Evolutionary conservation across 1,140 invertebrate genomes (phyloP), one percentile per base, ranked within the genome.

Genomic region (Battus philenor): DNA sequence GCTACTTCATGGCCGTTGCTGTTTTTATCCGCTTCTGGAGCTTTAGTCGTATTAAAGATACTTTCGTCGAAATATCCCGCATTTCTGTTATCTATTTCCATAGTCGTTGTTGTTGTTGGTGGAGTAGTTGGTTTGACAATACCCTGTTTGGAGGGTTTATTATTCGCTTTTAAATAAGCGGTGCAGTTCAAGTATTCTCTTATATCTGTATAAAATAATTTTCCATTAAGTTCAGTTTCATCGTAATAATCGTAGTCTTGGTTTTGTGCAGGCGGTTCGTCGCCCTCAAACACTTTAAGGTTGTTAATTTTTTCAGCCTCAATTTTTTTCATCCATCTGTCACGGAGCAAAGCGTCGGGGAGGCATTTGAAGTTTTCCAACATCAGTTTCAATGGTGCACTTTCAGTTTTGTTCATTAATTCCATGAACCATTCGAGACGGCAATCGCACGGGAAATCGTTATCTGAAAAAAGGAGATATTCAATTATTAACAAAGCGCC

Each of bases 241-340:
- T 85, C 81, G 32, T 85, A 85, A 50, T 81, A 85, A 54, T 85
- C 81, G 17, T 81, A 76, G 10, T 80, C 78, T 5, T 30, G 30
- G 27, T 50, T 54, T 38, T 55, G 53, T 13, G 12, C 51, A 39
- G 54, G 43, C 4, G 46, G 16, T 41, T 55, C 67, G 17, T 63
- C 61, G 1, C 64, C 66, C 12, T 62, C 53, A 12, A 50, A 31
- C 4, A 53, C 50, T 33, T 50, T 54, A 4, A 46, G 32, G 29
- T 49, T 20, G 27, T 30, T 30, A 7, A 26, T 72, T 46, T 81
- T 77, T 8, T 70, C 71, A 0, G 44, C 31, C 44, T 79, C 73
- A 11, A 55, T 43, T 2, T 57, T 41, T 52, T 73, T 78, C 0
- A 51, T 54, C 62, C 69, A 85, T 50, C 54, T 49, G 1, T 81